Percentiles rank a stretch among this genome's conserved stretches.
Evolutionary conservation across 2,888 invertebrate genomes (phyloP).

Genomic region (Cinara cedri): DNA sequence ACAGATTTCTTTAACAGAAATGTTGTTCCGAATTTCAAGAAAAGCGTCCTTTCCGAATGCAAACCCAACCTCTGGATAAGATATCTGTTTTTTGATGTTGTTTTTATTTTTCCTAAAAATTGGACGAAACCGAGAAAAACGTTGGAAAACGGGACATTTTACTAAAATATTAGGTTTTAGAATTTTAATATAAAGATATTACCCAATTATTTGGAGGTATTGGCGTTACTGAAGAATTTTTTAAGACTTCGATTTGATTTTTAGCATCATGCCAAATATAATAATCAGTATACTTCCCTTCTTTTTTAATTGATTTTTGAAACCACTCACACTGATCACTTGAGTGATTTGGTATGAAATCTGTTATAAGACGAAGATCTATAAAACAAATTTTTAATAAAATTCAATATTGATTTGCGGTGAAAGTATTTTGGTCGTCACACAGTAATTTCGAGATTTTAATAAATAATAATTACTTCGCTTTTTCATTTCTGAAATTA

Average conservation of each 20-base stretch:
- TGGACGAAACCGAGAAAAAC: too few species aligned
- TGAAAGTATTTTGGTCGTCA: too few species aligned
- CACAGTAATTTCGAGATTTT: too few species aligned
- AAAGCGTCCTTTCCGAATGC: too few species aligned
- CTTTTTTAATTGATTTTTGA: conserved; percentile 61
- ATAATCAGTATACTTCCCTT: conserved; percentile 64
- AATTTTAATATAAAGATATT: too few species aligned
- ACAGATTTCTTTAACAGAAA: too few species aligned
- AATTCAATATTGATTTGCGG: conserved; percentile 62
- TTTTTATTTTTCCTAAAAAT: too few species aligned
- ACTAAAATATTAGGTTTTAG: too few species aligned
- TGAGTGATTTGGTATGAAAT: conserved; percentile 62
- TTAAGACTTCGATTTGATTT: conserved; percentile 58
- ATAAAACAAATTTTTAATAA: not conserved
- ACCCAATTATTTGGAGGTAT: conserved; percentile 61
- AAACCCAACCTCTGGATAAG: too few species aligned
- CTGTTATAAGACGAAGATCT: conserved; percentile 60
- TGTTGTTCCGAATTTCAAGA: too few species aligned
- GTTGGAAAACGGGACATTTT: too few species aligned
- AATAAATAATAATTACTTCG: conserved; percentile 60
- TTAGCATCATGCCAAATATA: conserved; percentile 64
- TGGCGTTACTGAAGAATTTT: not conserved
- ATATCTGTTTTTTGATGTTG: too few species aligned
- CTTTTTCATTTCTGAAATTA: conserved; percentile 63
- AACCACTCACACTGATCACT: conserved; percentile 67